Evolutionary conservation across 2,888 invertebrate species (phyloP), one percentile per base, ranked within the genome.

Genomic region (Rotaria magnacalcarata): DNA sequence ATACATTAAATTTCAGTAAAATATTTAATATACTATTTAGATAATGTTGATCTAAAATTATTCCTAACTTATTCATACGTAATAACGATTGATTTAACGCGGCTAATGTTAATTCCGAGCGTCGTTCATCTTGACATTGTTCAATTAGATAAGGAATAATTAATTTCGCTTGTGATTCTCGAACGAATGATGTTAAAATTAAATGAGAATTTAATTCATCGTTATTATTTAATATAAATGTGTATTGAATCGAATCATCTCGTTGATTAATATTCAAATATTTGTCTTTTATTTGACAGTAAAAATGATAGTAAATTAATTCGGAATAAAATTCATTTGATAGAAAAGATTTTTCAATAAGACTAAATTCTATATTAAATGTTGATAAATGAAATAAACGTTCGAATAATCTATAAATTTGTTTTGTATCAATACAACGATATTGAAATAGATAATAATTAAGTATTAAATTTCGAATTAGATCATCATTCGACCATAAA

Each of bases 121-220:
- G 11, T 47, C 24, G 11, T 47, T 80, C 80, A 47, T 47, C 47
- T 47, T 47, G 47, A 80, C 80, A 80, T 47, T 47, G 80, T 80
- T 80, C 47, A 47, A 43, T 80, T 47, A 80, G 47, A 80, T 80
- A 80, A 14, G 80, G 80, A n/a, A 80, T 80, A 6, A 80, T 24
- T 47, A 80, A 47, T 80, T 80, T 80, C 16, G 34, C 47, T 47
- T 43, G 43, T n/a, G 43, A 43, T 11, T 80, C 80, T n/a, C 47
- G 80, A 80, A 80, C 47, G n/a, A 43, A 47, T 4, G 80, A 80
- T 4, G 47, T 10, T 2, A 80, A 14, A 14, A 80, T 80, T 47
- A 80, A 47, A 80, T 43, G 47, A 5, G 47, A 24, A 80, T 80
- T 80, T 43, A 80, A 80, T 80, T 80, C 80, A 80, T 80, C 80